These are phyloP conservation scores for Teinopalpus imperialis DNA, from an alignment of 2,888 invertebrate genomes.

Conservation along the genomic window DNA sequence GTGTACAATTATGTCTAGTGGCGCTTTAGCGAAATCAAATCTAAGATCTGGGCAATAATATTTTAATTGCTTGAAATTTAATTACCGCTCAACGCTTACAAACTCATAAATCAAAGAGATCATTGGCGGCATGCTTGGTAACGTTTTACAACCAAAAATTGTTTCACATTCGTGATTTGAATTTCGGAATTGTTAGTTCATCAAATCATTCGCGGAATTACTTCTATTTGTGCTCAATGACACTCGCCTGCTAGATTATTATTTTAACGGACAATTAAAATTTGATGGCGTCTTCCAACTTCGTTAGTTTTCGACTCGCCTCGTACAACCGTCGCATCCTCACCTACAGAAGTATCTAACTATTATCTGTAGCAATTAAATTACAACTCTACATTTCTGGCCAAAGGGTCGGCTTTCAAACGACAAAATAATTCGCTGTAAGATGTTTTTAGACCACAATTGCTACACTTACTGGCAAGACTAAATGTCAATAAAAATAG, in stretches of 20 bases:
- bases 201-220: slow-evolving; percentile 46
- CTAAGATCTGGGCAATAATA: slow-evolving; percentile 8
- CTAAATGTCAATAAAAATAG: slow-evolving; percentile 80
- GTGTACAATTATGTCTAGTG: neutral
- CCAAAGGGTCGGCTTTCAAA: slow-evolving; percentile 45
- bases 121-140: slow-evolving; percentile 43
- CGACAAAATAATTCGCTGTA: slow-evolving; percentile 37
- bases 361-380: slow-evolving; percentile 28
- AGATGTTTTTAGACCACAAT: slow-evolving; percentile 59
- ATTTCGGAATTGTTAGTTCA: slow-evolving; percentile 55
- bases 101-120: slow-evolving; percentile 66
- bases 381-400: slow-evolving; percentile 37
- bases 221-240: slow-evolving; percentile 53
- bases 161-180: slow-evolving; percentile 29
- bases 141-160: slow-evolving; percentile 39
- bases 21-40: slow-evolving; percentile 1
- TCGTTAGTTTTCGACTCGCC: slow-evolving; percentile 72
- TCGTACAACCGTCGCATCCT: slow-evolving; percentile 46
- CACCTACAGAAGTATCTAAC: slow-evolving; percentile 32
- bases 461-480: slow-evolving; percentile 72
- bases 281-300: slow-evolving; percentile 78
- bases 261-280: slow-evolving; percentile 81
- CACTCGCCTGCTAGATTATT: slow-evolving; percentile 79
- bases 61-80: slow-evolving; percentile 42
- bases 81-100: slow-evolving; percentile 44